phyloP scores from a whole-genome alignment of 2,797 vertebrate genomes.

The Myotis planiceps region DNA sequence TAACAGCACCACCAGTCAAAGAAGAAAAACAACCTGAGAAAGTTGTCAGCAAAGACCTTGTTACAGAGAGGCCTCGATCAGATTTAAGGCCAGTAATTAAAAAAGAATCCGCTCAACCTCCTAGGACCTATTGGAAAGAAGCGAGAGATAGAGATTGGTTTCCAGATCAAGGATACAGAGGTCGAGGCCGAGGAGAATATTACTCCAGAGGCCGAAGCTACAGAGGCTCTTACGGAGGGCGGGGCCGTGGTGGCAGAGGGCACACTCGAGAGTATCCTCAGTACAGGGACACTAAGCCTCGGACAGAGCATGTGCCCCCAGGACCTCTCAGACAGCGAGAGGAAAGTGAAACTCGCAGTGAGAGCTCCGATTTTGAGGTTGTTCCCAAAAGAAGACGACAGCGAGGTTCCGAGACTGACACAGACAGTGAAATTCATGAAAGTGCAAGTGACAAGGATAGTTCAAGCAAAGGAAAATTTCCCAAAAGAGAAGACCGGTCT shows the following conservation, averaged over 20 bases:
- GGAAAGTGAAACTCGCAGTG: constrained; percentile 98
- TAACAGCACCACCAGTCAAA: constrained; percentile 72
- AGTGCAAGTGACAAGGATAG: constrained; percentile 98
- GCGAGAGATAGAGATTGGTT: constrained; percentile 95
- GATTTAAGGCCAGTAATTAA: constrained; percentile 90
- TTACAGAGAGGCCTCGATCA: constrained; percentile 89
- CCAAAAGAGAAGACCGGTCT: constrained; percentile 86
- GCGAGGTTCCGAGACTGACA: constrained; percentile 96
- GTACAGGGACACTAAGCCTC: constrained; percentile 93
- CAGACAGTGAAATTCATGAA: constrained; percentile 96
- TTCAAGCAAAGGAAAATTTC: constrained; percentile 86
- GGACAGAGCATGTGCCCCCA: constrained; percentile 88
- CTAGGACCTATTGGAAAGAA: constrained; percentile 94
- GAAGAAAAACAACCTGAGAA: constrained; percentile 94
- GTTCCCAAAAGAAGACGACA: constrained; percentile 95
- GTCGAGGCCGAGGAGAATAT: constrained; percentile 97
- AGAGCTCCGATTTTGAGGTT: constrained; percentile 98
- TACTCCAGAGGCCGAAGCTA: constrained; percentile 98
- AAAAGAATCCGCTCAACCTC: constrained; percentile 92
- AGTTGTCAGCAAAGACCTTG: constrained; percentile 83
- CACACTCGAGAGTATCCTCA: constrained; percentile 93
- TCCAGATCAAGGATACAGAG: constrained; percentile 92
- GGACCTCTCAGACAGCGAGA: constrained; percentile 94
- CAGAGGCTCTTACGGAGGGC: constrained; percentile 94
- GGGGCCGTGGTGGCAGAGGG: constrained; percentile 90